phyloP scores from a whole-genome alignment of 2,888 invertebrate genomes.

The Parthenolecanium corni region DNA sequence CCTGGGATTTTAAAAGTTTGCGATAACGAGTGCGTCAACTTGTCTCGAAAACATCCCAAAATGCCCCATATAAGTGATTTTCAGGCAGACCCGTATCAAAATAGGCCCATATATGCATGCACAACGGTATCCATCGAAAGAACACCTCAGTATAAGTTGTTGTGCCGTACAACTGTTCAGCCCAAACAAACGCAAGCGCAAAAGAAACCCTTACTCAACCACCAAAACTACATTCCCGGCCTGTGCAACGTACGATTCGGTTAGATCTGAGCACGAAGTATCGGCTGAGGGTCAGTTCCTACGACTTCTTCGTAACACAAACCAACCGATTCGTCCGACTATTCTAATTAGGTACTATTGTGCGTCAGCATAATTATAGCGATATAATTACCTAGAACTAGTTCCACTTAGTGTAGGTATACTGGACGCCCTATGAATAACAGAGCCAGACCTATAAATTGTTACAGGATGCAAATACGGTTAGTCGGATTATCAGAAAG shows the following conservation, averaged over 20 bases:
- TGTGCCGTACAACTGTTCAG: too few species aligned
- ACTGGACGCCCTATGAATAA: constrained; percentile 80
- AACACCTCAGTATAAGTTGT: too few species aligned
- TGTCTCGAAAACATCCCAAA: neutral
- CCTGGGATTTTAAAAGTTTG: too few species aligned
- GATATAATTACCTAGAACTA: constrained; percentile 56
- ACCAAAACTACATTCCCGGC: neutral
- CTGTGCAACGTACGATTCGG: neutral
- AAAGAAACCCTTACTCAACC: too few species aligned
- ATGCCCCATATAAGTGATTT: too few species aligned
- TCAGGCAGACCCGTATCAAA: too few species aligned
- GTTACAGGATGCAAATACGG: constrained; percentile 32
- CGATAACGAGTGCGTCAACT: neutral
- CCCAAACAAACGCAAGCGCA: too few species aligned
- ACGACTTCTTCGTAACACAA: neutral
- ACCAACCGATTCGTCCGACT: neutral
- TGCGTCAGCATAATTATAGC: constrained; percentile 35
- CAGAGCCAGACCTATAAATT: constrained; percentile 45
- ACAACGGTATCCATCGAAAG: too few species aligned
- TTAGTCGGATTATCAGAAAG: constrained; percentile 31
- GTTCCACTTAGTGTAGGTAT: constrained; percentile 72
- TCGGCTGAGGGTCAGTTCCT: too few species aligned
- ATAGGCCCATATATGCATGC: too few species aligned
- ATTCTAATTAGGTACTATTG: too few species aligned
- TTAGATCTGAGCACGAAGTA: neutral